A percentile compares a stretch with the other conserved stretches of the same genome.
These are phyloP conservation scores for Melanargia galathea DNA, from an alignment of 2,888 invertebrate species.

Conservation along the genomic window DNA sequence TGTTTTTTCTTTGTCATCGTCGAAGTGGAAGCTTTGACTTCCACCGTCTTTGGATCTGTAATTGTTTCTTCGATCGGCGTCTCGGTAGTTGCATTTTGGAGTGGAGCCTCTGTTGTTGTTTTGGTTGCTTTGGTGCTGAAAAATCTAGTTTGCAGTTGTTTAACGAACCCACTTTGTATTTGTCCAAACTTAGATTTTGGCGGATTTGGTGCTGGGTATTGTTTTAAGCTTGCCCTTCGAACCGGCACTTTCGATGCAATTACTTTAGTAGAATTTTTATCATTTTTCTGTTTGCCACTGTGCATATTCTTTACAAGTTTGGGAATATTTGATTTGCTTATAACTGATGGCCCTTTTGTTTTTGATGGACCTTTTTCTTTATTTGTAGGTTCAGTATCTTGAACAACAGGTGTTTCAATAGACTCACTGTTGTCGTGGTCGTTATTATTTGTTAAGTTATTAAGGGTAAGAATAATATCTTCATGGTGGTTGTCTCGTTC, in stretches of 20 bases:
- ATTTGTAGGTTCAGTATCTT: slow-evolving; percentile 5
- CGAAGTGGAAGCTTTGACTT: slow-evolving; percentile 63
- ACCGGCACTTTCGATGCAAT: slow-evolving; percentile 71
- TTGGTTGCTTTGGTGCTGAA: slow-evolving; percentile 61
- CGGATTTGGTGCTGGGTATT: slow-evolving; percentile 71
- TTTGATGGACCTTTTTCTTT: slow-evolving; percentile 16
- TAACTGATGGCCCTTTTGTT: slow-evolving; percentile 7
- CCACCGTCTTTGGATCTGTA: slow-evolving; percentile 44
- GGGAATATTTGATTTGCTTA: slow-evolving; percentile 69
- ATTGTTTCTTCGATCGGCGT: slow-evolving; percentile 40
- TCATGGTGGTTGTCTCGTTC: neutral
- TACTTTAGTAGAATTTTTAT: slow-evolving; percentile 64
- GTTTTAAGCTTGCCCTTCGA: slow-evolving; percentile 66
- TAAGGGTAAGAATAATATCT: neutral
- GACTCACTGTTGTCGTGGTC: neutral
- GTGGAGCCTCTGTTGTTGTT: slow-evolving; percentile 36
- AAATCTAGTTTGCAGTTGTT: slow-evolving; percentile 72
- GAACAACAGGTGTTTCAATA: neutral
- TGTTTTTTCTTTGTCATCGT: slow-evolving; percentile 61
- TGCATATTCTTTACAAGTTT: slow-evolving; percentile 63
- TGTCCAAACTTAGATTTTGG: slow-evolving; percentile 75
- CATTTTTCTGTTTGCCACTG: slow-evolving; percentile 60
- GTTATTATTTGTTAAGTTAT: neutral
- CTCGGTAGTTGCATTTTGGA: neutral
- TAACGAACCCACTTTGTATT: slow-evolving; percentile 74